Percentiles rank a stretch among this genome's conserved stretches.
Conservation (phyloP, 2,113 vertebrate species). For the Rhipidura dahli region DNA sequence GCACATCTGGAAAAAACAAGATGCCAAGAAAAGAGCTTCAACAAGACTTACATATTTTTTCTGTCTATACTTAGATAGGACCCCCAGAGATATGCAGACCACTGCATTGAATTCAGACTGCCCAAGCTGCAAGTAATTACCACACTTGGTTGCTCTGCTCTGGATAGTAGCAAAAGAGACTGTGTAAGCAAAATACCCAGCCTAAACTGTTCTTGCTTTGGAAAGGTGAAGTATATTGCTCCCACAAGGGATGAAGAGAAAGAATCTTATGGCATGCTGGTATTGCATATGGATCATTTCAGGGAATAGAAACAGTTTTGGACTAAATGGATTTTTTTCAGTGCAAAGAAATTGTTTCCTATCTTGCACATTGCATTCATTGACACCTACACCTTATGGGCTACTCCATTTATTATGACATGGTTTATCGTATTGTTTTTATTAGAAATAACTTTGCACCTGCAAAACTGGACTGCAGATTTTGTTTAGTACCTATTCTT, state of each 20-base stretch:
- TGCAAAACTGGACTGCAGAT: not conserved
- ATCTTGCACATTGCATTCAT: not conserved
- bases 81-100: not conserved
- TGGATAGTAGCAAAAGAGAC: not conserved
- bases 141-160: not conserved
- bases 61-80: not conserved
- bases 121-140: not conserved
- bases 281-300: not conserved
- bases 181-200: not conserved
- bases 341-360: not conserved
- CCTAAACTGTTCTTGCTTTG: not conserved
- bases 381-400: not conserved
- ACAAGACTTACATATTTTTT: not conserved
- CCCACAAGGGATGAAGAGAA: not conserved
- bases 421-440: not conserved
- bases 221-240: not conserved
- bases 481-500: not conserved
- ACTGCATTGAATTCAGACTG: not conserved
- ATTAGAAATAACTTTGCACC: not conserved
- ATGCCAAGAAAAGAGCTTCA: slow-evolving; percentile 16
- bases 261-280: not conserved
- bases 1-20: slow-evolving; percentile 42
- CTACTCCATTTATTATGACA: not conserved
- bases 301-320: not conserved
- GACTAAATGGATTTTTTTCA: not conserved